Percentiles rank a stretch among this genome's conserved stretches.
These are phyloP conservation scores for Sphaerophoria rueppellii DNA, from an alignment of 2,888 invertebrate species.

Conservation along the genomic window DNA sequence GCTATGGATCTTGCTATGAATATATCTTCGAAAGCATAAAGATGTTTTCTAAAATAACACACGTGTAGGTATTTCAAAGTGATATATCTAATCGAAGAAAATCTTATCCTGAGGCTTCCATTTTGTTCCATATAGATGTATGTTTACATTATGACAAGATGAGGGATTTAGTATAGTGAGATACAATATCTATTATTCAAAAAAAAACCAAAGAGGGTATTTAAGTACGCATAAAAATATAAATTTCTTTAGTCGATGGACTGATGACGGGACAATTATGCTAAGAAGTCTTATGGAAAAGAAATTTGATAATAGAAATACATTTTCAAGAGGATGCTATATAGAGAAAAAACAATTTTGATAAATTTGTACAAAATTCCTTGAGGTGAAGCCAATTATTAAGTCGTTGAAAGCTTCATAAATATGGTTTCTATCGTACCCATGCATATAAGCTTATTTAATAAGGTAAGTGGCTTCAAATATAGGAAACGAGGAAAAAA, in stretches of 20 bases:
- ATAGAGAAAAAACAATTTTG: no score
- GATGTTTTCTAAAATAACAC: conserved; percentile 63
- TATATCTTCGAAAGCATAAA: conserved; percentile 31
- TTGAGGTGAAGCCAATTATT: no score
- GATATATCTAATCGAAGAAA: conserved; percentile 61
- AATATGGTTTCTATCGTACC: no score
- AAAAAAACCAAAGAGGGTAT: not conserved
- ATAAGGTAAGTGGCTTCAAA: not conserved
- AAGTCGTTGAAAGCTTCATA: no score
- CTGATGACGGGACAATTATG: no score
- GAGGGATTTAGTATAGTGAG: not conserved
- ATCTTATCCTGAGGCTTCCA: conserved; percentile 47
- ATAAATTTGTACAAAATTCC: no score
- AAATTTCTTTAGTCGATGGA: no score
- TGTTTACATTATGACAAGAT: conserved; percentile 2
- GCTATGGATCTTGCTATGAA: not conserved
- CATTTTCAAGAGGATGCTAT: no score
- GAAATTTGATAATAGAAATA: no score
- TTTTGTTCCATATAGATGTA: conserved; percentile 12
- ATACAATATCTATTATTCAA: not conserved
- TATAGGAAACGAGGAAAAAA: not conserved
- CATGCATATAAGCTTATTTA: no score
- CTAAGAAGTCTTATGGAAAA: no score
- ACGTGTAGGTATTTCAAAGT: conserved; percentile 47
- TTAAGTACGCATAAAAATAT: not conserved